Evolutionary conservation across 2,113 vertebrate species (phyloP).

Genomic region (Nasalis larvatus): DNA sequence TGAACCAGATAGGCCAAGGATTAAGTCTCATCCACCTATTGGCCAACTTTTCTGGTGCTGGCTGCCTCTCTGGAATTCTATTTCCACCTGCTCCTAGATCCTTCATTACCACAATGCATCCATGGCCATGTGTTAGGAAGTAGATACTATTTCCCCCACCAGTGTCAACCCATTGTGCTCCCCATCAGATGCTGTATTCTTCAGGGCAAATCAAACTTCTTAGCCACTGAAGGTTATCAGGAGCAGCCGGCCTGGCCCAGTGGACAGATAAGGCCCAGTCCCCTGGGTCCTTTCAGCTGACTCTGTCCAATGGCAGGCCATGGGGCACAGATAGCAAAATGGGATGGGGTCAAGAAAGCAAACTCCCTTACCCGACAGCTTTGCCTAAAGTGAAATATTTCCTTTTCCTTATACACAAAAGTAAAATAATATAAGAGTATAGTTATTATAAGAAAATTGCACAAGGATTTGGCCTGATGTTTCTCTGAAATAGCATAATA

Average conservation of each 20-base stretch:
- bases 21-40: not conserved
- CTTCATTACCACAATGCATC: not conserved
- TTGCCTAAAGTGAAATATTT: not conserved
- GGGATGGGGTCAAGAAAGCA: not conserved
- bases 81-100: not conserved
- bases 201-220: not conserved
- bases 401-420: slow-evolving; percentile 41
- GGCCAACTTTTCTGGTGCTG: not conserved
- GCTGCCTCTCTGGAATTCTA: not conserved
- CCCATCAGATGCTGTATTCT: not conserved
- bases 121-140: not conserved
- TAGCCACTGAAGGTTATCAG: not conserved
- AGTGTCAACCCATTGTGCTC: not conserved
- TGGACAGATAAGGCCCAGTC: not conserved
- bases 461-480: not conserved
- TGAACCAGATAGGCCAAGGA: not conserved
- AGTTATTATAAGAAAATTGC: not conserved
- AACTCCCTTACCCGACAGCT: not conserved
- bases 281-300: not conserved
- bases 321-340: not conserved
- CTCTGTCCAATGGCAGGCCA: not conserved
- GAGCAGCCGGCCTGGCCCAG: not conserved
- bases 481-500: slow-evolving; percentile 16
- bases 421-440: not conserved
- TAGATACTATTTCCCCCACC: not conserved